Evolutionary conservation across 2,797 vertebrate genomes (phyloP), one percentile per base, ranked within the genome.

Genomic region (Gallinago nigripennis): DNA sequence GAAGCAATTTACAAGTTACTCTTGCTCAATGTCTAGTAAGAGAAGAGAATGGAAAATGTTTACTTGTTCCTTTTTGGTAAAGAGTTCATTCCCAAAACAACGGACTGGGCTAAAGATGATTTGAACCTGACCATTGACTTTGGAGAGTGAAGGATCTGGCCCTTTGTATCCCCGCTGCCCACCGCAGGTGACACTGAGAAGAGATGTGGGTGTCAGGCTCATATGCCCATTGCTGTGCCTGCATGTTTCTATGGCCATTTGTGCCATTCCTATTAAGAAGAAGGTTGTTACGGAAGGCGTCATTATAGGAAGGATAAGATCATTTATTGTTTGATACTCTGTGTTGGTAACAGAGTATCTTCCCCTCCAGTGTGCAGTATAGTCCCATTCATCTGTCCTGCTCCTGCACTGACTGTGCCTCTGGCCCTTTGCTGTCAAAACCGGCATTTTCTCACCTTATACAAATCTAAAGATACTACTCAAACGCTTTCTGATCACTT

Each of bases 1-100:
- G 96, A 96, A 97, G 86, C 92, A 97, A 97, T 97, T 97, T 96
- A 50, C 89, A 90, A 95, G 92, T 93, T 91, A 66, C 84, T 95
- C 95, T 97, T 96, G 95, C 96, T 94, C 94, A 95, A 95, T 6
- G 10, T 65, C 86, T 72, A 90, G 84, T 87, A 96, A 92, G 73
- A 90, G 91, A 86, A 65, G 85, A 83, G 79, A 91, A 91, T 68
- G 94, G 90, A 96, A 96, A 95, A 95, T 91, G 80, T 96, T 90
- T 90, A 35, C 73, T 94, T 75, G 64, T 71, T 85, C 61, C 86
- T 88, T 71, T 88, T 86, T 11, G 30, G 71, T 92, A 41, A 88
- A 88, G 78, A 80, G 68, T 21, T 65, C 51, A 66, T 94, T 92
- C 63, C 86, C 1, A 1, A 93, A 92, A 58, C 33, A 94, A 19